These are phyloP conservation scores for Peromyscus attwateri DNA, from an alignment of 2,797 vertebrate species.

Conservation along the genomic window DNA sequence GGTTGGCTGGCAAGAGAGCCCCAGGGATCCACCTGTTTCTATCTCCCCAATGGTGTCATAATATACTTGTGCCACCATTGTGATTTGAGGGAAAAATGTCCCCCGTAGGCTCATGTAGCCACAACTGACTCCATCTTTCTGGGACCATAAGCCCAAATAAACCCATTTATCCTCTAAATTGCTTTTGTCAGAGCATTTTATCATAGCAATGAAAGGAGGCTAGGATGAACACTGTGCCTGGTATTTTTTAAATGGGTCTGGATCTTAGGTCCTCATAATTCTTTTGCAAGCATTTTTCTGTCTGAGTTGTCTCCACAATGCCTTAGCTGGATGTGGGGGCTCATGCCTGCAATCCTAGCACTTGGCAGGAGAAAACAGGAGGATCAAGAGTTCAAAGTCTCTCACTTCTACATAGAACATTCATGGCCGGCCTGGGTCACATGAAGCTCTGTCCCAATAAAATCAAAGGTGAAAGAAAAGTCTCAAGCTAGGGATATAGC, in stretches of 20 bases:
- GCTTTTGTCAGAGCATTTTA: not conserved
- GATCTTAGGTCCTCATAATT: not conserved
- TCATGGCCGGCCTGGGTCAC: not conserved
- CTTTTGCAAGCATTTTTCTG: not conserved
- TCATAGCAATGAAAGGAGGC: too few species aligned
- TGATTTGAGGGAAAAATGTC: not conserved
- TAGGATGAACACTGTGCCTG: not conserved
- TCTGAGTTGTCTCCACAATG: not conserved
- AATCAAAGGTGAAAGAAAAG: not conserved
- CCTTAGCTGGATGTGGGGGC: not conserved
- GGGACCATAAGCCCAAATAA: not conserved
- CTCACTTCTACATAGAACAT: not conserved
- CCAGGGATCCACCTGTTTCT: not conserved
- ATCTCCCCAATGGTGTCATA: too few species aligned
- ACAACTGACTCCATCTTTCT: not conserved
- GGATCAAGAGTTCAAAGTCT: not conserved
- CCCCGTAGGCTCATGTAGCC: not conserved
- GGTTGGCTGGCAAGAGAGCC: not conserved
- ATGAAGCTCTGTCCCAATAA: not conserved
- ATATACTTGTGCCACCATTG: not conserved
- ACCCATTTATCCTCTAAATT: not conserved
- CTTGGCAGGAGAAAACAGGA: not conserved
- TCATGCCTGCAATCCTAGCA: not conserved
- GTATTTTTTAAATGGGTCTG: not conserved
- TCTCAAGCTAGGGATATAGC: not conserved